Base-by-base conservation (phyloP, 92 coral and sea anemone species). In the Zoanthus solanderi region DNA sequence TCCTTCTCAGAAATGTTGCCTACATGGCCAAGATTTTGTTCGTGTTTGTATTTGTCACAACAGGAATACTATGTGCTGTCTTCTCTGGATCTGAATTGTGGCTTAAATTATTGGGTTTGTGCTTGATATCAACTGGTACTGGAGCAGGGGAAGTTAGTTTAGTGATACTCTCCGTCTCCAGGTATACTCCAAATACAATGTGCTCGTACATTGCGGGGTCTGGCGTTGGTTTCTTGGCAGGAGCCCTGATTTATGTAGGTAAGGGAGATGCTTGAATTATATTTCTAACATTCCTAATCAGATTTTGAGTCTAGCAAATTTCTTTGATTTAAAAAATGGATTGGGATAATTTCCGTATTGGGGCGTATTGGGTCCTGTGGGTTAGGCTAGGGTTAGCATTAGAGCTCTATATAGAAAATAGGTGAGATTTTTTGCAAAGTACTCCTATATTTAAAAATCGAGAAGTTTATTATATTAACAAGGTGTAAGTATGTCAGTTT, bases 161-260 rank as follows among this genome's bases (percentile, higher is more conserved):
- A 58, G 81, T 92, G 11, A 67, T 83, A n/a, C 75, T 83, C 23
- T 78, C 94, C 4, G 89, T 92, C 6, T 66, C 79, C 30, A 76
- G 88, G 79, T 77, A 93, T 15, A 84, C 78, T 31, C 91, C 90
- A 82, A 47, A 61, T 17, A 87, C 96, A 17, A 69, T 93, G 61
- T 85, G 92, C 32, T 89, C 93, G 12, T 82, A 85, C 12, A 80
- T 95, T 28, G 89, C 90, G 5, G 98, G 94, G 0, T 83, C 92
- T 13, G 96, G 93, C 1, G 88, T 73, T 9, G 98, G 95, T 2
- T 95, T 90, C 17, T 74, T 93, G 11, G 44, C 91, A 14, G 93
- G 93, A 10, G 94, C 94, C 16, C 80, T 78, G 17, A 34, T 78
- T 28, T 93, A 95, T 80, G 96, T 95, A 4, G 94, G 98, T 95